Conservation (phyloP, 2,888 invertebrate genomes). For the Rugalucina vietnamica region DNA sequence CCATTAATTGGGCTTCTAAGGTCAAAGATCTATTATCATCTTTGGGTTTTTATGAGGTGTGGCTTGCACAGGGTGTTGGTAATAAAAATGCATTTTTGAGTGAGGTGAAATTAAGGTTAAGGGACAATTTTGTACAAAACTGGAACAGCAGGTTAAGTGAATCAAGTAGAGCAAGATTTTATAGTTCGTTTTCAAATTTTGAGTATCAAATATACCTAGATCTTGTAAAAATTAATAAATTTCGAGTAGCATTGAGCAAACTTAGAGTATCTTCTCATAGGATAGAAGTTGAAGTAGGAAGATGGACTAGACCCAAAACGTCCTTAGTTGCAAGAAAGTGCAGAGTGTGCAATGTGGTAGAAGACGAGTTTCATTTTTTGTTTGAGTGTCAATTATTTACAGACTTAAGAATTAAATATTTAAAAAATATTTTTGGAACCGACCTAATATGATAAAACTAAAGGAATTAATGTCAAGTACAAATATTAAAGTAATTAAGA, state of each 20-base stretch:
- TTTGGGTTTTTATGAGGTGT: neutral
- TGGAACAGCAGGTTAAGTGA: neutral
- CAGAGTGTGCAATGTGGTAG: neutral
- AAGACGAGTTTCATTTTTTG: neutral
- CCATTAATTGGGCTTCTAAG: neutral
- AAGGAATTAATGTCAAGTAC: neutral
- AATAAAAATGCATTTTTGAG: neutral
- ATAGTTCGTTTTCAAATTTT: neutral
- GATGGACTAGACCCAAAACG: neutral
- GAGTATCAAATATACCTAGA: neutral
- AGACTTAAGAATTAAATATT: neutral
- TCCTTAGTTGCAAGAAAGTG: neutral
- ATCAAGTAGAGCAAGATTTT: neutral
- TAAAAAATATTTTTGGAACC: neutral
- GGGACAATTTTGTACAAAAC: constrained; percentile 1
- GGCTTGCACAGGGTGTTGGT: neutral
- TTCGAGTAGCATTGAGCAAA: neutral
- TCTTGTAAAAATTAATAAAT: neutral
- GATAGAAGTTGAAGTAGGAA: neutral
- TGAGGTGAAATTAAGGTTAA: neutral
- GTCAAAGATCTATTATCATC: neutral
- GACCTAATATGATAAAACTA: neutral
- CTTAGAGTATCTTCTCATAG: neutral
- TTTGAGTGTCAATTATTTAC: neutral
- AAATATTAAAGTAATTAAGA: neutral